Conservation (phyloP, 1,140 invertebrate genomes). For the Megalopta genalis region DNA sequence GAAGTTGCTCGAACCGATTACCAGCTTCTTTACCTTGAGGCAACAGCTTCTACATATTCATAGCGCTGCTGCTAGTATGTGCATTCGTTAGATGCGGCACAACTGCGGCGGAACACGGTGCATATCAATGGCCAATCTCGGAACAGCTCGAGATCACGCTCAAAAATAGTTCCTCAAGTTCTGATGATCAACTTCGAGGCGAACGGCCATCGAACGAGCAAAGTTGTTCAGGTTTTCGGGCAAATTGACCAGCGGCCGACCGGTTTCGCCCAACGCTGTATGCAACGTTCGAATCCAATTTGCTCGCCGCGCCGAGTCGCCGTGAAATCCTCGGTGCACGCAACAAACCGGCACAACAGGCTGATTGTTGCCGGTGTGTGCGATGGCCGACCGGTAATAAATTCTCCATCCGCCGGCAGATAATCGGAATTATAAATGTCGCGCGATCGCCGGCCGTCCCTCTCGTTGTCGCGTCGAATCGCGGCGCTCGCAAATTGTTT, state of each 20-base stretch:
- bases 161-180: too few relatives aligned
- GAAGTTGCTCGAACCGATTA: too few relatives aligned
- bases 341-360: slow-evolving; percentile 4
- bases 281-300: slow-evolving; percentile 15
- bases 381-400: slow-evolving; percentile 39
- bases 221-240: too few relatives aligned
- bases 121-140: too few relatives aligned
- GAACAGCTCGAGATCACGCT: background rate
- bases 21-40: too few relatives aligned
- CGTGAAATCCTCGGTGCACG: background rate
- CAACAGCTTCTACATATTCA: too few relatives aligned
- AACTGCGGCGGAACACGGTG: too few relatives aligned
- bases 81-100: too few relatives aligned
- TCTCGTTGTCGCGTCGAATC: background rate
- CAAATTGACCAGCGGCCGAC: too few relatives aligned
- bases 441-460: background rate
- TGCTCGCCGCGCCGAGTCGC: background rate
- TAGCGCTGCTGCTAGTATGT: too few relatives aligned
- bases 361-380: slow-evolving; percentile 17
- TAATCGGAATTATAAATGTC: slow-evolving; percentile 41
- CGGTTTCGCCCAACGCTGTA: slow-evolving; percentile 8
- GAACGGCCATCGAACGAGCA: too few relatives aligned
- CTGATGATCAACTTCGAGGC: too few relatives aligned
- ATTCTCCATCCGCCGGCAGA: slow-evolving; percentile 35
- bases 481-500: background rate